A percentile compares a stretch with the other conserved stretches of the same genome.
These are phyloP conservation scores for Pyrochroa serraticornis DNA, from an alignment of 2,888 invertebrate genomes.

Conservation along the genomic window DNA sequence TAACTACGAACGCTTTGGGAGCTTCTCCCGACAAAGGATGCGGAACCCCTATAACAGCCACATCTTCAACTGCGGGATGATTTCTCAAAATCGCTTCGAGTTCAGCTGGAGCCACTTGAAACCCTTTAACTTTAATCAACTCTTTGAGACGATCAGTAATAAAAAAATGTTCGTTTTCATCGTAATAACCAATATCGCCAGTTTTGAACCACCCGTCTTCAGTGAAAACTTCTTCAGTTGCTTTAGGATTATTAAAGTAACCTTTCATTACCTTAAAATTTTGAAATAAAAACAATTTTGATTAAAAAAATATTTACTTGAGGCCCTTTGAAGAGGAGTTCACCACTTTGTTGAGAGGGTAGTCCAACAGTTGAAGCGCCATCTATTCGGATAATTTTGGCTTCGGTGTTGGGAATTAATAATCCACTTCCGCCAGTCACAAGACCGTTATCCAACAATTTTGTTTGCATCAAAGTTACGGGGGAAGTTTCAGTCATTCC, in stretches of 20 bases:
- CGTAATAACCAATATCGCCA: constrained; percentile 66
- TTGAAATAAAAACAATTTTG: constrained; percentile 62
- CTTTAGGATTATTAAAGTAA: constrained; percentile 76
- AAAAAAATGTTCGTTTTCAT: constrained; percentile 69
- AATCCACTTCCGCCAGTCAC: constrained; percentile 55
- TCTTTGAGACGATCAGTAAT: constrained; percentile 82
- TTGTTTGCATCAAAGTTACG: constrained; percentile 5
- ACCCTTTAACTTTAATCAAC: constrained; percentile 74
- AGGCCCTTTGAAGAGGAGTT: constrained; percentile 73
- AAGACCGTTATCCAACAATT: constrained; percentile 57
- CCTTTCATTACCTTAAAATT: constrained; percentile 86
- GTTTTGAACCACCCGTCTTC: constrained; percentile 75
- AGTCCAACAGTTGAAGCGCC: constrained; percentile 55
- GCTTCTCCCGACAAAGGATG: constrained; percentile 73
- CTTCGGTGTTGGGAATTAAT: constrained; percentile 65
- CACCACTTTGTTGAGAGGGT: constrained; percentile 70
- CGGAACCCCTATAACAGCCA: constrained; percentile 81
- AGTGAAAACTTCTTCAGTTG: constrained; percentile 71
- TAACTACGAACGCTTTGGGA: constrained; percentile 76
- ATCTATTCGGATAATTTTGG: constrained; percentile 64
- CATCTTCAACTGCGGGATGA: constrained; percentile 78
- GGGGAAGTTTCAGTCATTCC: constrained; percentile 24
- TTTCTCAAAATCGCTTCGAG: constrained; percentile 75
- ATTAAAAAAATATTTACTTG: constrained; percentile 64
- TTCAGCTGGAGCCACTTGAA: constrained; percentile 88